Percentiles rank a stretch among this genome's conserved stretches.
Conservation (phyloP, 2,797 vertebrate species). For the Malurus leucopterus region DNA sequence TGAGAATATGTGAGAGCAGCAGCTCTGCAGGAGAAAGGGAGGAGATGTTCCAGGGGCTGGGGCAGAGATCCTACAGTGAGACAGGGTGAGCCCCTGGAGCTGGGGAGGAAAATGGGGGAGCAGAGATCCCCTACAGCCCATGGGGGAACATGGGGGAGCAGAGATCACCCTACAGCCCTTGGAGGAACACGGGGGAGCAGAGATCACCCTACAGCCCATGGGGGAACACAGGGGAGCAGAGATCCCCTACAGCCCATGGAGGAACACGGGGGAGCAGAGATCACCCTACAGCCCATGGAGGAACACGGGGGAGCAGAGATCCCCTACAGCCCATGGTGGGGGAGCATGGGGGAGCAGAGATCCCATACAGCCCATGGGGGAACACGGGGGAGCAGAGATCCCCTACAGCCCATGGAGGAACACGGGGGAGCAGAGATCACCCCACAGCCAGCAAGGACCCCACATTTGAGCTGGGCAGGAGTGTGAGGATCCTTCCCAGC, state of each 20-base stretch:
- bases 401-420: no score
- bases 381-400: neutral
- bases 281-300: neutral
- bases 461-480: neutral
- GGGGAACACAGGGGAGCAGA: neutral
- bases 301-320: neutral
- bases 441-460: neutral
- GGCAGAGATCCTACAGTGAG: neutral
- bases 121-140: no score
- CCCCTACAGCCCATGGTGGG: no score
- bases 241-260: neutral
- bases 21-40: neutral
- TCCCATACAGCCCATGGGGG: neutral
- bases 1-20: neutral
- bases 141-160: neutral
- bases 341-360: neutral
- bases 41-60: neutral
- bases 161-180: neutral
- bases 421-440: neutral
- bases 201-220: neutral
- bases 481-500: neutral
- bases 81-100: neutral
- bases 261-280: neutral
- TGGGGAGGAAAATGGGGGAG: neutral
- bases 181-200: neutral